Evolutionary conservation across 1,140 invertebrate species (phyloP).

Genomic region (Lordiphosa mommai): DNA sequence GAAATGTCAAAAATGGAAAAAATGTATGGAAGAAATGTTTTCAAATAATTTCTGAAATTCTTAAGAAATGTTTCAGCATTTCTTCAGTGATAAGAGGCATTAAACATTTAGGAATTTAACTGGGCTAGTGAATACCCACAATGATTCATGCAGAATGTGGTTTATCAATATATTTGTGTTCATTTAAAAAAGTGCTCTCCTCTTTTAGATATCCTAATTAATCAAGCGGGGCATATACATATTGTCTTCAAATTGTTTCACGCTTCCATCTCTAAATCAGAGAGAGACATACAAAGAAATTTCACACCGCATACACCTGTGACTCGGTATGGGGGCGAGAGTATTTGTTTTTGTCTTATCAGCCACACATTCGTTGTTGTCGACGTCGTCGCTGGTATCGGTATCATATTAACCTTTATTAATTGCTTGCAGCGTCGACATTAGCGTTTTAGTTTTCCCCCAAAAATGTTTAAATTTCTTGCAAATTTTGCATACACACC

Average conservation of each 20-base stretch:
- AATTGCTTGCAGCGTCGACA: slow-evolving; percentile 31
- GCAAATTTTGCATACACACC: slow-evolving; percentile 40
- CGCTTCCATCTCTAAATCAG: slow-evolving; percentile 27
- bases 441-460: slow-evolving; percentile 9
- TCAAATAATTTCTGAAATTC: too few relatives aligned
- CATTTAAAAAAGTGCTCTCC: too few relatives aligned
- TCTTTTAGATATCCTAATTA: too few relatives aligned
- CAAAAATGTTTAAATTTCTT: not conserved
- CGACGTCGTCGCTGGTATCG: slow-evolving; percentile 7
- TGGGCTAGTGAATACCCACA: too few relatives aligned
- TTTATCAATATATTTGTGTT: too few relatives aligned
- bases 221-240: too few relatives aligned
- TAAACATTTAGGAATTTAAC: too few relatives aligned
- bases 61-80: too few relatives aligned
- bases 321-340: slow-evolving; percentile 1
- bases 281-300: not conserved
- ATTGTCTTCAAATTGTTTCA: not conserved
- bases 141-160: too few relatives aligned
- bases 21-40: too few relatives aligned
- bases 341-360: slow-evolving; percentile 49
- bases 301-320: slow-evolving; percentile 24
- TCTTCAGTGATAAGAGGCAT: too few relatives aligned
- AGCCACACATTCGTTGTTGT: slow-evolving; percentile 23
- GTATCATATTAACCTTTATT: slow-evolving; percentile 52
- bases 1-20: too few relatives aligned